A percentile compares a stretch with the other conserved stretches of the same genome.
Conservation (phyloP, 2,113 vertebrate species). For the Apteryx owenii region DNA sequence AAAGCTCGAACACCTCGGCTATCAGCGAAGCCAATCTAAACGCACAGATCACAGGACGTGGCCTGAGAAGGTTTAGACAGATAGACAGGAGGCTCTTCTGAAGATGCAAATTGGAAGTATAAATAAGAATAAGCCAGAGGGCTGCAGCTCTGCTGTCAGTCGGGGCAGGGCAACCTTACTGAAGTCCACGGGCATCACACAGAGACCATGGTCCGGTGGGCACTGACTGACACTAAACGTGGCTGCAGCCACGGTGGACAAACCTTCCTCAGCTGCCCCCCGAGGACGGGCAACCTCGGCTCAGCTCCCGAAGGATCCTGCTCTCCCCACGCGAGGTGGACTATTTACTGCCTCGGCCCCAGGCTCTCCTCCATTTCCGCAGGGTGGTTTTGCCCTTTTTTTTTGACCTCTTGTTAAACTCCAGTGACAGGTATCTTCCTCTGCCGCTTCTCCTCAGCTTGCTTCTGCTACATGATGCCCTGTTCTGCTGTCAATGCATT, state of each 20-base stretch:
- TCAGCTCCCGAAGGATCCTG: background rate
- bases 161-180: background rate
- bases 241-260: background rate
- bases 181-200: accelerated
- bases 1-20: background rate
- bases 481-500: background rate
- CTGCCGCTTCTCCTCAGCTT: background rate
- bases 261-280: background rate
- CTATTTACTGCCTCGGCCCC: background rate
- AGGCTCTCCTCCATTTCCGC: background rate
- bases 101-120: background rate
- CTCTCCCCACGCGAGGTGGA: background rate
- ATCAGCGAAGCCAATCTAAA: background rate
- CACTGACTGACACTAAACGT: accelerated
- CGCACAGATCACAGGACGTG: background rate
- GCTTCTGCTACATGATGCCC: background rate
- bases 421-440: background rate
- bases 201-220: background rate
- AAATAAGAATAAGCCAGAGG: background rate
- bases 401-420: background rate
- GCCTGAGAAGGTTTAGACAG: background rate
- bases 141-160: background rate
- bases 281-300: accelerated
- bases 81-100: background rate
- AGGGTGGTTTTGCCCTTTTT: background rate